A percentile compares a stretch with the other conserved stretches of the same genome.
phyloP scores from a whole-genome alignment of 2,888 invertebrate genomes.

The Hypomecis atomaria region DNA sequence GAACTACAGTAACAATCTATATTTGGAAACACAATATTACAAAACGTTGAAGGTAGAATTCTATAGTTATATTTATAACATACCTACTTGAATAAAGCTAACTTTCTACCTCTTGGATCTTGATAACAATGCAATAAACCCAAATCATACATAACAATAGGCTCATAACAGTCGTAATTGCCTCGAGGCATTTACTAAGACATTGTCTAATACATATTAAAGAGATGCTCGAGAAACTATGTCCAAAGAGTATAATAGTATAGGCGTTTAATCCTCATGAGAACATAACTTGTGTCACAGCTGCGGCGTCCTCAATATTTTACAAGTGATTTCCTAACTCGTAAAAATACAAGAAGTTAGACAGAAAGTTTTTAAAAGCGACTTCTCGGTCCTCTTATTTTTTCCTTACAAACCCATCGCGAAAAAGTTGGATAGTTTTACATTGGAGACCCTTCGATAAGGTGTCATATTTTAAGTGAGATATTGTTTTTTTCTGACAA shows the following conservation, averaged over 20 bases:
- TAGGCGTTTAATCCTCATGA: constrained; percentile 57
- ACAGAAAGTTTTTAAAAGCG: constrained; percentile 71
- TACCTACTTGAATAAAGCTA: not conserved
- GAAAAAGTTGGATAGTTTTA: constrained; percentile 75
- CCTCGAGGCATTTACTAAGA: constrained; percentile 4
- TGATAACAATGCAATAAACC: constrained; percentile 12
- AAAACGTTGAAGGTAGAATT: no score
- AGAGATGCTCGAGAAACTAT: constrained; percentile 34
- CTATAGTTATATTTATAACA: not conserved
- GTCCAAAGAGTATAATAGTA: constrained; percentile 36
- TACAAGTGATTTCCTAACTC: constrained; percentile 71
- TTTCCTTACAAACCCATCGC: constrained; percentile 69
- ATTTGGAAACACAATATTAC: no score
- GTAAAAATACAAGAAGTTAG: constrained; percentile 68
- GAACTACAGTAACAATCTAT: no score
- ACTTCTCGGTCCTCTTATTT: constrained; percentile 62
- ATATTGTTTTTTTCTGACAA: constrained; percentile 60
- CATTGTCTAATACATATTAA: constrained; percentile 14
- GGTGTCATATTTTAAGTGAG: constrained; percentile 78
- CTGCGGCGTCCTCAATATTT: constrained; percentile 67
- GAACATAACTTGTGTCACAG: constrained; percentile 63
- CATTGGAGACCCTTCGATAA: constrained; percentile 75
- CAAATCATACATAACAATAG: constrained; percentile 9
- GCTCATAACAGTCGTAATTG: constrained; percentile 15
- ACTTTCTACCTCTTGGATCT: constrained; percentile 4